Conservation (phyloP, 2,797 vertebrate species). For the Myioborus miniatus region DNA sequence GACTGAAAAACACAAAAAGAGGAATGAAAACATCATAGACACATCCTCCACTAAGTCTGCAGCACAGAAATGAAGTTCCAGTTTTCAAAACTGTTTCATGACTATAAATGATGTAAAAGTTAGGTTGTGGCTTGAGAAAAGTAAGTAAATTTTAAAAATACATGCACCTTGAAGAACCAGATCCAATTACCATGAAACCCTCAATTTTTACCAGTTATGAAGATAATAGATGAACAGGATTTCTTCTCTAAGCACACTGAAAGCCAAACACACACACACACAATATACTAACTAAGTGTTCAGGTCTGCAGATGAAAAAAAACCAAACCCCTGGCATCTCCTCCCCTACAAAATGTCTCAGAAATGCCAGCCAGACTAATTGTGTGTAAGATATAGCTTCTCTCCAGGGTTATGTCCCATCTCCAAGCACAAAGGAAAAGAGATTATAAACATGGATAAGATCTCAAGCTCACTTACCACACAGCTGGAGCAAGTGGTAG, state of each 20-base stretch:
- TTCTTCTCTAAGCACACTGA: neutral
- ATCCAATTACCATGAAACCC: neutral
- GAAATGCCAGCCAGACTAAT: neutral
- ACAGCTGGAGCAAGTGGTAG: constrained; percentile 82
- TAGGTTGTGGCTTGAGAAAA: neutral
- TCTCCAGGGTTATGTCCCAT: neutral
- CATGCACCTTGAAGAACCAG: neutral
- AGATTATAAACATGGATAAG: neutral
- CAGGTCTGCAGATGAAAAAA: neutral
- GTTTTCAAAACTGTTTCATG: neutral
- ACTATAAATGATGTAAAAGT: neutral
- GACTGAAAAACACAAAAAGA: neutral
- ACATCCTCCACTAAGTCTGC: neutral
- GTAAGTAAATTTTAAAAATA: neutral
- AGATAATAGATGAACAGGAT: neutral
- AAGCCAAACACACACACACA: neutral
- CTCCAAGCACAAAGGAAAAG: neutral
- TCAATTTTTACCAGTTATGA: neutral
- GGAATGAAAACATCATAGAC: neutral
- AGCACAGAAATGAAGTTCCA: neutral
- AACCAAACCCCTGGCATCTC: neutral
- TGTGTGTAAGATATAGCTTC: neutral
- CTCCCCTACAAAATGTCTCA: neutral
- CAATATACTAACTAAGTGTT: neutral
- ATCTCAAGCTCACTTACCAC: constrained; percentile 80